Base-by-base conservation (phyloP, 2,797 vertebrate species). In the Cercopithecus mitis region DNA sequence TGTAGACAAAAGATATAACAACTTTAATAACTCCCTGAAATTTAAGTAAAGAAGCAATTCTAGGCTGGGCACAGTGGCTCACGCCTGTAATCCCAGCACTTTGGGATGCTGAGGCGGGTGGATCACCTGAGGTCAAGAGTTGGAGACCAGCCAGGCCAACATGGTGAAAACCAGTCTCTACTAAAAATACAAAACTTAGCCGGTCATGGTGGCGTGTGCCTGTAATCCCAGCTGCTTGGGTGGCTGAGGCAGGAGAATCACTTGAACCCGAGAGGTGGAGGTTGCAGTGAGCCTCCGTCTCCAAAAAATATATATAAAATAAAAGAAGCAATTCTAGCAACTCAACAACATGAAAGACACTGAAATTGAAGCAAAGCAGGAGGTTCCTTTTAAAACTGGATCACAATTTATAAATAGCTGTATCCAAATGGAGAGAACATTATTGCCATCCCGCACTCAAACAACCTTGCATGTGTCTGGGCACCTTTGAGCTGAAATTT, bases 401-500 rank as follows among this genome's bases (percentile, higher is more conserved):
- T 80, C 41, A 19, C 1, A 33, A 7, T 64, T 82, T 92, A 2
- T 41, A 52, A 55, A 45, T 24, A 58, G 82, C 79, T 52, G 4
- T 30, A 36, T 76, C 50, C 43, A 50, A 61, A 72, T 24, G 5
- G n/a, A 50, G 88, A 86, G 24, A 83, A 61, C 8, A 39, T 88
- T 36, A 52, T 64, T 58, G 15, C 52, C 43, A 76, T 57, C 33
- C 72, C 77, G 52, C 39, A 8, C 20, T 82, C 36, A 58, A 33
- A 41, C 57, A 85, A 9, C 19, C 58, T 88, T 90, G 57, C 75
- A 81, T 84, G 41, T 77, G 41, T 80, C 81, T 91, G 92, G 58
- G 61, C 72, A 79, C 61, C 89, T 96, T 83, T 93, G 93, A 96
- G 90, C 9, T 89, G 90, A 39, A 55, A 76, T 55, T 33, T 70